Evolutionary conservation across 1,140 invertebrate genomes (phyloP).

Genomic region (Drosophila elegans): DNA sequence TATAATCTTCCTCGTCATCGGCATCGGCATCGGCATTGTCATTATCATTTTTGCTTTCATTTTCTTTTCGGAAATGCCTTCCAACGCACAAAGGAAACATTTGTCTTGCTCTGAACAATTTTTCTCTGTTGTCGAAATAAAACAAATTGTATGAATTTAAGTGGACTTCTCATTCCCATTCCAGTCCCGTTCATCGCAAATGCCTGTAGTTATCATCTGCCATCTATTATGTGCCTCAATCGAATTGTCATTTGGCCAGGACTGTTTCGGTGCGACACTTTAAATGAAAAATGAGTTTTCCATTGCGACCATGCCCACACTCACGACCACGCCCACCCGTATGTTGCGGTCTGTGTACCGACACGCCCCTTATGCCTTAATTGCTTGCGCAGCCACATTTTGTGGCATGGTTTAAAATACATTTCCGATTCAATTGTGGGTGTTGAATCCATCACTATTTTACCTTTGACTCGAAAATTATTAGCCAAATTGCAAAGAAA

Average conservation of each 20-base stretch:
- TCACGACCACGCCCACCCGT: background rate
- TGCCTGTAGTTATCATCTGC: slow-evolving; percentile 66
- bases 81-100: slow-evolving; percentile 59
- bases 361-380: slow-evolving; percentile 28
- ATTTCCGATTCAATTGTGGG: background rate
- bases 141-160: slow-evolving; percentile 75
- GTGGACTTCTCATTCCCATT: slow-evolving; percentile 26
- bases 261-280: slow-evolving; percentile 29
- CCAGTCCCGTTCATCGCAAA: slow-evolving; percentile 38
- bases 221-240: slow-evolving; percentile 67
- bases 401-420: background rate
- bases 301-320: background rate
- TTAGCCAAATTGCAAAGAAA: slow-evolving; percentile 44
- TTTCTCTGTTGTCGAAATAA: slow-evolving; percentile 65
- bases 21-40: slow-evolving; percentile 43
- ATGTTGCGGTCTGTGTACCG: slow-evolving; percentile 15
- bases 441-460: slow-evolving; percentile 13
- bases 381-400: slow-evolving; percentile 18
- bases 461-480: slow-evolving; percentile 15
- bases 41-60: slow-evolving; percentile 65
- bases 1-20: slow-evolving; percentile 20
- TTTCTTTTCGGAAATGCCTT: slow-evolving; percentile 62
- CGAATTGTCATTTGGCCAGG: slow-evolving; percentile 57
- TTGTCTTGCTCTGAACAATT: slow-evolving; percentile 65
- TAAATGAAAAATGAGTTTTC: slow-evolving; percentile 42